Percentiles rank a stretch among this genome's conserved stretches.
Evolutionary conservation across 2,888 invertebrate genomes (phyloP).

Genomic region (Amblyteles armatorius): DNA sequence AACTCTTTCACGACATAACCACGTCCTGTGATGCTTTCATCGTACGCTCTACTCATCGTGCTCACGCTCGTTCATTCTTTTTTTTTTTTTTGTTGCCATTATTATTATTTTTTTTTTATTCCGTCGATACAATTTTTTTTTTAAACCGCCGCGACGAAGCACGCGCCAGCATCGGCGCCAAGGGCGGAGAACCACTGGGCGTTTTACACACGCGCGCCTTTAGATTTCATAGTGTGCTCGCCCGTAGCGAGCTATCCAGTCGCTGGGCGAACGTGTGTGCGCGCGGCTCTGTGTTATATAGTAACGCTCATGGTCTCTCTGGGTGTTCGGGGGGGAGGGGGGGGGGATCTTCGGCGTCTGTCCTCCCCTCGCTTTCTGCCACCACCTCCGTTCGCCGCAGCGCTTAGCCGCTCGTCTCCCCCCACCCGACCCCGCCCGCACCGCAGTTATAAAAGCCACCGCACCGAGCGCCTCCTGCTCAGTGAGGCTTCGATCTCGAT

Average conservation of each 20-base stretch:
- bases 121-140: not conserved
- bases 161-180: not conserved
- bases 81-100: not conserved
- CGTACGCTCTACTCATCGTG: not conserved
- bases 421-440: constrained; percentile 71
- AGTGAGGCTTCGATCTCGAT: constrained; percentile 69
- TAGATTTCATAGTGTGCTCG: constrained; percentile 2
- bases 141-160: not conserved
- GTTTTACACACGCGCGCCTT: constrained; percentile 6
- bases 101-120: not conserved
- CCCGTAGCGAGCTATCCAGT: not conserved
- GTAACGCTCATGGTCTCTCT: not conserved
- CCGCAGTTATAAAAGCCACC: constrained; percentile 74
- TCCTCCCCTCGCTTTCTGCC: constrained; percentile 33
- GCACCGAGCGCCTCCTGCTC: constrained; percentile 63
- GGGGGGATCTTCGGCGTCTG: constrained; percentile 61
- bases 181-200: constrained; percentile 30
- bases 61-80: not conserved
- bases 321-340: not conserved
- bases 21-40: no score
- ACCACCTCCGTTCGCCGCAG: constrained; percentile 15
- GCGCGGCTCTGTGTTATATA: constrained; percentile 15
- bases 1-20: no score
- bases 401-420: constrained; percentile 24
- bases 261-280: not conserved